phyloP scores from a whole-genome alignment of 2,888 invertebrate species.

The Podotricha telesiphe region DNA sequence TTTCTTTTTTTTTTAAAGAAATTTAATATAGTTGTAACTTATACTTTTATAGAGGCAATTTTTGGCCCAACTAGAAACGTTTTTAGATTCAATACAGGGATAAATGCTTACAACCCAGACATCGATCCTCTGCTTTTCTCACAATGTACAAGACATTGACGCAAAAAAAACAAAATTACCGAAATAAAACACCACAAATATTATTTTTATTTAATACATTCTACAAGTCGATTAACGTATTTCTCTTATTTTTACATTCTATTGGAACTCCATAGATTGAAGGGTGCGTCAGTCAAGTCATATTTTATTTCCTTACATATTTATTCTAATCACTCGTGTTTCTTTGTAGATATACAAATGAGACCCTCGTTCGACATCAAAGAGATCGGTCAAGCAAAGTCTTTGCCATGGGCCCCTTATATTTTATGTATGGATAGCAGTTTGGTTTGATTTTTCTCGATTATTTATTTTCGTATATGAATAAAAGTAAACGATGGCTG shows the following conservation, averaged over 20 bases:
- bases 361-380: constrained; percentile 41
- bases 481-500: too few species aligned
- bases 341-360: constrained; percentile 43
- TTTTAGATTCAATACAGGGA: too few species aligned
- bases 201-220: neutral
- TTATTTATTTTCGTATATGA: neutral
- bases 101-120: too few species aligned
- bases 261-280: constrained; percentile 29
- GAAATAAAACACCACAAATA: neutral
- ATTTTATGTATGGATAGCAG: neutral
- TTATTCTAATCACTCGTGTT: constrained; percentile 41
- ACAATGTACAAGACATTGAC: too few species aligned
- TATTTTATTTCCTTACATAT: constrained; percentile 41
- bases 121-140: too few species aligned
- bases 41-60: too few species aligned
- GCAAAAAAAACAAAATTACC: neutral
- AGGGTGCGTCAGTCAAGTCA: constrained; percentile 38
- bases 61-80: too few species aligned
- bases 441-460: neutral
- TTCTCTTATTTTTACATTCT: constrained; percentile 23
- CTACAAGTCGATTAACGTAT: constrained; percentile 15
- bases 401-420: neutral
- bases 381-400: constrained; percentile 43
- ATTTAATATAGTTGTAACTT: too few species aligned
- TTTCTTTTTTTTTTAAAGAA: too few species aligned